A percentile compares a stretch with the other conserved stretches of the same genome.
Evolutionary conservation across 2,888 invertebrate genomes (phyloP).

Genomic region (Shargacucullia verbasci): DNA sequence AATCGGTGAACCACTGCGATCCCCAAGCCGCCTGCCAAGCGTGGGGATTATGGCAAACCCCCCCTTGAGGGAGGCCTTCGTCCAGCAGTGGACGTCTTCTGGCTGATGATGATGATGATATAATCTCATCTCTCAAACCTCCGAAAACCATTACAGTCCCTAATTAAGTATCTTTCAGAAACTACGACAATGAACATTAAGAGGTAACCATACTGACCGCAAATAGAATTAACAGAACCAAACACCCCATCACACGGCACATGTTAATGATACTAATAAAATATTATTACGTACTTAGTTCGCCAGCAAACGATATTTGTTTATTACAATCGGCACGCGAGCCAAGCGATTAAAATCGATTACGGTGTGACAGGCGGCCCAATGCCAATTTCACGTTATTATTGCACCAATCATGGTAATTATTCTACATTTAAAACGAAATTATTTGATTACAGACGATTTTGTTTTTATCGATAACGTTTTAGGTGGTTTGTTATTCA

Average conservation of each 20-base stretch:
- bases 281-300: conserved; percentile 41
- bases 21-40: too few species aligned
- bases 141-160: too few species aligned
- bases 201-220: not conserved
- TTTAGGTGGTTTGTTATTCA: conserved; percentile 22
- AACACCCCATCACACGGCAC: conserved; percentile 16
- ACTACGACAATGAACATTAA: not conserved
- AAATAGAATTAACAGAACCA: conserved; percentile 30
- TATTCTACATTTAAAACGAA: conserved; percentile 29
- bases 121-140: too few species aligned
- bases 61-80: too few species aligned
- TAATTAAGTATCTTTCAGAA: too few species aligned
- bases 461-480: conserved; percentile 20
- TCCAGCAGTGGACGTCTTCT: too few species aligned
- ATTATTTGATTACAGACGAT: conserved; percentile 25
- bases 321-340: conserved; percentile 46
- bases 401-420: conserved; percentile 44
- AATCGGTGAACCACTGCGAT: too few species aligned
- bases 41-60: too few species aligned
- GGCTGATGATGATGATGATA: too few species aligned
- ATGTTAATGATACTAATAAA: conserved; percentile 39
- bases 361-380: conserved; percentile 39
- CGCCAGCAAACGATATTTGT: conserved; percentile 38
- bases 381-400: conserved; percentile 35
- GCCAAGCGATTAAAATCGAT: conserved; percentile 45